Base-by-base conservation (phyloP, 2,797 vertebrate genomes). In the Paguma larvata region DNA sequence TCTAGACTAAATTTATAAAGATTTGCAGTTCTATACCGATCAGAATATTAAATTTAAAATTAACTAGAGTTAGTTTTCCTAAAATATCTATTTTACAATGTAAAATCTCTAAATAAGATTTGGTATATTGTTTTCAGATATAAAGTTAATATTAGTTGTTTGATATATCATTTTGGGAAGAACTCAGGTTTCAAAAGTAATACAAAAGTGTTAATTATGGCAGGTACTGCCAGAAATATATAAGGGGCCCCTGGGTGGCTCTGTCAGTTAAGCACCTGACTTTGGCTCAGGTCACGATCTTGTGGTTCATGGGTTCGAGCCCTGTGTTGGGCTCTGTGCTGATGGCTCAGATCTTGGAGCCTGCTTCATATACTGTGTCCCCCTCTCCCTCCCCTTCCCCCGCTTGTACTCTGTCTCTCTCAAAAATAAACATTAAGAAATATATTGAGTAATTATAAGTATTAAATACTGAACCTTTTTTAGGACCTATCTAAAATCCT, bases 1-100 rank as follows among this genome's bases (percentile, higher is more conserved):
- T 78, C 15, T 82, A n/a, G 32, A 77, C 34, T 85, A 68, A 85
- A 85, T 53, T 41, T 65, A 48, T 46, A 72, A 85, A 88, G 18
- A 85, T 59, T 88, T 86, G 46, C 27, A 95, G 8, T 72, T 92
- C 53, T 65, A 27, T 62, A 67, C 8, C 12, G 34, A 89, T 75
- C 8, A 79, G 56, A 93, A 96, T 91, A 62, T 91, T 94, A 91
- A 67, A 86, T 91, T 94, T 16, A 89, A 94, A 89, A 93, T 89
- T 89, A 5, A 91, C 30, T 90, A 72, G 41, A 59, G 6, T 67
- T 85, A 70, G 2, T 83, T 94, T 89, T 89, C 53, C 27, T 83
- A 53, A 65, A 92, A 88, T 25, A 85, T 85, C 19, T 23, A 59
- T 85, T 89, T 93, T 84, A 88, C 6, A 89, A 78, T 73, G 18